Base-by-base conservation (phyloP, 2,113 vertebrate species). In the Dolichallabes microphthalmus region DNA sequence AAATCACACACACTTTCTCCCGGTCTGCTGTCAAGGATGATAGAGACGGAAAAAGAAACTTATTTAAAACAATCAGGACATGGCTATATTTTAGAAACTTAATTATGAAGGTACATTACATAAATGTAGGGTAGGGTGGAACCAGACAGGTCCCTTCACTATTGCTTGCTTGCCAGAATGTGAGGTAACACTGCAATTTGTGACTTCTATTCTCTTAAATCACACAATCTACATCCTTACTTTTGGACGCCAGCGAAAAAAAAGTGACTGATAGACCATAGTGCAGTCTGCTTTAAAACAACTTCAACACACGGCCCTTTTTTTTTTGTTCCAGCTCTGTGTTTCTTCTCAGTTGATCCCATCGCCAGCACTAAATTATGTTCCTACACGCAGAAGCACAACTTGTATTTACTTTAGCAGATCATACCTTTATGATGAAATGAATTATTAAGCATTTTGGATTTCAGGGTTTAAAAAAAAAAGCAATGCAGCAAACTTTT, bases 351-450 rank as follows among this genome's bases (percentile, higher is more conserved):
- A 53, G 82, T 39, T 27, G 68, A 39, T 84, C n/a, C 14, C 60
- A 30, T 50, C n/a, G 2, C 60, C 35, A 6, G 22, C 58, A 64
- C 61, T 64, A 25, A 86, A 53, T 84, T 58, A 87, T 86, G 85
- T 84, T 88, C 80, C 68, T 83, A 80, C 53, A 75, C 57, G 32
- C 74, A 64, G 30, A 80, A 77, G 57, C 22, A 2, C 45, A 80
- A 78, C 63, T 89, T 53, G 39, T 85, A 80, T 88, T 90, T 89
- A 85, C 82, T 90, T 87, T 50, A 82, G 84, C 45, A 69, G 86
- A 80, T 61, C 39, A n/a, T 84, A 80, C 63, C 81, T 89, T 88
- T 83, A 88, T 86, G 82, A 87, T 69, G 13, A 74, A 61, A 53
- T 85, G 5, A 80, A 85, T 89, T 85, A 87, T 87, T 91, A 82